These are phyloP conservation scores for Azemiops feae DNA, from an alignment of 2,113 vertebrate species.

Conservation along the genomic window DNA sequence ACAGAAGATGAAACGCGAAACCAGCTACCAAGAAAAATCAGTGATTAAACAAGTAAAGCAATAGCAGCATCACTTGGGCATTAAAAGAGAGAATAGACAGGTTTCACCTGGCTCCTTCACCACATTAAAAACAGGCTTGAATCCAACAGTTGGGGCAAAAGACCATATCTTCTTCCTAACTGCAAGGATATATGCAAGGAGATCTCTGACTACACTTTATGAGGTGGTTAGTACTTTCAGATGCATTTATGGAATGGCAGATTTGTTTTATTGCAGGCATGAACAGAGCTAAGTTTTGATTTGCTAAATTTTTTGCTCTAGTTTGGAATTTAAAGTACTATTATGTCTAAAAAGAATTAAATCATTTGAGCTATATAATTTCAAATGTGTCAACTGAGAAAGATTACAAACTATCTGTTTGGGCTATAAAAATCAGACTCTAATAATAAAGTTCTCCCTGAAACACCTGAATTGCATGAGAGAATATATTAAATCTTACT, in stretches of 20 bases:
- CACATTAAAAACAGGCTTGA: neutral
- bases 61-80: neutral
- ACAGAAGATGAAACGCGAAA: neutral
- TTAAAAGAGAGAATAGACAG: neutral
- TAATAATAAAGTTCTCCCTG: neutral
- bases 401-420: neutral
- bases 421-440: neutral
- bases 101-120: neutral
- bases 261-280: conserved; percentile 28
- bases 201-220: neutral
- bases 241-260: neutral
- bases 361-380: conserved; percentile 50
- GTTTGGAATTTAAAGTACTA: conserved; percentile 38
- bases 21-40: neutral
- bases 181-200: neutral
- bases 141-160: neutral
- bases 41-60: neutral
- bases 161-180: neutral
- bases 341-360: conserved; percentile 40
- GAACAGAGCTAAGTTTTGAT: conserved; percentile 13
- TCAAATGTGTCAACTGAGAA: neutral
- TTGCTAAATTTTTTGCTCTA: conserved; percentile 38
- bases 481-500: neutral
- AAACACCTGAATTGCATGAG: neutral
- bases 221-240: neutral